Conservation (phyloP, 2,797 vertebrate species). For the Scyliorhinus canicula region DNA sequence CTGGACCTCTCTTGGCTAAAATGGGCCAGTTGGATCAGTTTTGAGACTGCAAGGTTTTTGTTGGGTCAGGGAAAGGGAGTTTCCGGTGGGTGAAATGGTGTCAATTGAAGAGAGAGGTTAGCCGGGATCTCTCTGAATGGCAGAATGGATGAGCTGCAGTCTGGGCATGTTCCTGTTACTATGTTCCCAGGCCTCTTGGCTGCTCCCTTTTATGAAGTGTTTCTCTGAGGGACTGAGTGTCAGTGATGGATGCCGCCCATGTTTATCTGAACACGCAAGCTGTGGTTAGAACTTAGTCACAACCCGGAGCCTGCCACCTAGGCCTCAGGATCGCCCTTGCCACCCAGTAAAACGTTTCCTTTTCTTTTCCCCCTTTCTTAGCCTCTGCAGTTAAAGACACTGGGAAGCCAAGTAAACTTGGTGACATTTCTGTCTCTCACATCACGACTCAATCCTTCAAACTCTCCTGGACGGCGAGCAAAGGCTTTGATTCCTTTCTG, state of each 20-base stretch:
- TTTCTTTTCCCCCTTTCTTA: neutral
- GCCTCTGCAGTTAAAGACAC: neutral
- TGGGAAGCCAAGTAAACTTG: constrained; percentile 29
- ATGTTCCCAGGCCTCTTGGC: neutral
- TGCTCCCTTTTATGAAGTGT: neutral
- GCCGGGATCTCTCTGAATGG: neutral
- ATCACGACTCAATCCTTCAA: constrained; percentile 43
- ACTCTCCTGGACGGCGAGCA: constrained; percentile 47
- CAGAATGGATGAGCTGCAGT: neutral
- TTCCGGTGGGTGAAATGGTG: neutral
- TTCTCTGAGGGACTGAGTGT: neutral
- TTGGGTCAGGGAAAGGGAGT: neutral
- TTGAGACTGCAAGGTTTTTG: neutral
- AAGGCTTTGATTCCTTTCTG: constrained; percentile 51
- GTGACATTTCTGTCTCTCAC: constrained; percentile 43
- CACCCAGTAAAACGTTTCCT: neutral
- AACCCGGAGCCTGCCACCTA: no score
- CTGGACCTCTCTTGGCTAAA: no score
- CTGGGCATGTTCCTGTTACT: neutral
- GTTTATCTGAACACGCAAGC: no score
- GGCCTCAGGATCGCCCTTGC: neutral
- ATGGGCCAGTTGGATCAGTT: accelerated
- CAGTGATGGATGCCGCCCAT: neutral
- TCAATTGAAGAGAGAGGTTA: neutral
- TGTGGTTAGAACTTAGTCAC: no score